A percentile compares a stretch with the other conserved stretches of the same genome.
phyloP scores from a whole-genome alignment of 2,888 invertebrate species.

The Pachydiplax longipennis region DNA sequence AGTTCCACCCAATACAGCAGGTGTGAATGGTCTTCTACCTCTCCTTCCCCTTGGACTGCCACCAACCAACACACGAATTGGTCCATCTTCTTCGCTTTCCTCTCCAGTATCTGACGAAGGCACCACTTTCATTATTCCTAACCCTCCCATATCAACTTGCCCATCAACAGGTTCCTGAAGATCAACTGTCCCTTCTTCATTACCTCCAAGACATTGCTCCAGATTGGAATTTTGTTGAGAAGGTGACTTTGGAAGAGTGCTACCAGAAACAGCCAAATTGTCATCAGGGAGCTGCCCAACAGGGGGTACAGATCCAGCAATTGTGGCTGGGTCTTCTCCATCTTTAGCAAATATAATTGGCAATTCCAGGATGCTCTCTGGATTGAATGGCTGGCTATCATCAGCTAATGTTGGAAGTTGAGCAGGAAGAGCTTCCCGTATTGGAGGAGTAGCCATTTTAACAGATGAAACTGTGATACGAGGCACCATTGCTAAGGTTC shows the following conservation, averaged over 20 bases:
- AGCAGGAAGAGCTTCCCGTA: slow-evolving; percentile 53
- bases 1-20: slow-evolving; percentile 16
- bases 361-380: slow-evolving; percentile 51
- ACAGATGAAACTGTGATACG: slow-evolving; percentile 52
- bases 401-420: slow-evolving; percentile 52
- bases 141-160: background rate
- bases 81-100: slow-evolving; percentile 23
- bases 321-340: slow-evolving; percentile 40
- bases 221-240: background rate
- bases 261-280: background rate
- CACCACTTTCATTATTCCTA: slow-evolving; percentile 22
- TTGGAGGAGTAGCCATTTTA: slow-evolving; percentile 53
- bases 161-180: background rate
- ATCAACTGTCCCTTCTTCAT: background rate
- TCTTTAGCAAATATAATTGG: slow-evolving; percentile 47
- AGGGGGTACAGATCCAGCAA: background rate
- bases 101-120: slow-evolving; percentile 11
- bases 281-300: background rate
- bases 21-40: background rate
- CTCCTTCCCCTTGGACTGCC: slow-evolving; percentile 1
- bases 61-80: background rate
- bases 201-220: background rate
- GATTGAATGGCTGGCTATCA: slow-evolving; percentile 56
- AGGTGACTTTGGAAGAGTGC: background rate
- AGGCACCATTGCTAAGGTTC: slow-evolving; percentile 9